phyloP scores from a whole-genome alignment of 2,888 invertebrate species.

The Zaprionus bogoriensis region DNA sequence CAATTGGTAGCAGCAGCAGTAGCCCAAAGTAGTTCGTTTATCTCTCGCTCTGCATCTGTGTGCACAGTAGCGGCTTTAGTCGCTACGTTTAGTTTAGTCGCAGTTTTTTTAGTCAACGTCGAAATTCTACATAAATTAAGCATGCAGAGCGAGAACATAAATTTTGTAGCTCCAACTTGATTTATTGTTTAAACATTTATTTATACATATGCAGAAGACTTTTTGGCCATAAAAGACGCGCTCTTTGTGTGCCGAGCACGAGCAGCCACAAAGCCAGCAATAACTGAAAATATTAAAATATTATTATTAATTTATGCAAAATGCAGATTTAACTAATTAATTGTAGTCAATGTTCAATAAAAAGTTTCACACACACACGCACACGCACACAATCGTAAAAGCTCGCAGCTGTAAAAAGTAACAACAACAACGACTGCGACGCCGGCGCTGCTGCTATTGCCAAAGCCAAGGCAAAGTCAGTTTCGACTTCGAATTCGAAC shows the following conservation, averaged over 20 bases:
- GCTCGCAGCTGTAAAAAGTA: conserved; percentile 32
- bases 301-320: conserved; percentile 74
- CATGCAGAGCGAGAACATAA: conserved; percentile 37
- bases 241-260: conserved; percentile 45
- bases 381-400: conserved; percentile 66
- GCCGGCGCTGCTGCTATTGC: conserved; percentile 51
- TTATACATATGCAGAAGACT: conserved; percentile 16
- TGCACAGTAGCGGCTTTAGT: conserved; percentile 43
- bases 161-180: conserved; percentile 46
- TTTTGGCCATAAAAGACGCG: conserved; percentile 45
- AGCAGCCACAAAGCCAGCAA: neutral
- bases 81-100: too few relatives aligned
- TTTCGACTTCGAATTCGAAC: conserved; percentile 29
- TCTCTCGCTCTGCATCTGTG: conserved; percentile 15
- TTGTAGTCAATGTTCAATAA: conserved; percentile 72
- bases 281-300: conserved; percentile 52
- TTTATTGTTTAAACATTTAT: conserved; percentile 55
- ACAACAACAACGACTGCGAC: conserved; percentile 6
- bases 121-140: conserved; percentile 46
- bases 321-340: conserved; percentile 73
- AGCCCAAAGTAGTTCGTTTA: conserved; percentile 4
- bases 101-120: conserved; percentile 32
- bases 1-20: conserved; percentile 47
- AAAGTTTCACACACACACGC: conserved; percentile 65
- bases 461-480: conserved; percentile 18